A percentile compares a stretch with the other conserved stretches of the same genome.
Evolutionary conservation across 1,140 invertebrate species (phyloP).

Genomic region (Armadillidium nasatum): DNA sequence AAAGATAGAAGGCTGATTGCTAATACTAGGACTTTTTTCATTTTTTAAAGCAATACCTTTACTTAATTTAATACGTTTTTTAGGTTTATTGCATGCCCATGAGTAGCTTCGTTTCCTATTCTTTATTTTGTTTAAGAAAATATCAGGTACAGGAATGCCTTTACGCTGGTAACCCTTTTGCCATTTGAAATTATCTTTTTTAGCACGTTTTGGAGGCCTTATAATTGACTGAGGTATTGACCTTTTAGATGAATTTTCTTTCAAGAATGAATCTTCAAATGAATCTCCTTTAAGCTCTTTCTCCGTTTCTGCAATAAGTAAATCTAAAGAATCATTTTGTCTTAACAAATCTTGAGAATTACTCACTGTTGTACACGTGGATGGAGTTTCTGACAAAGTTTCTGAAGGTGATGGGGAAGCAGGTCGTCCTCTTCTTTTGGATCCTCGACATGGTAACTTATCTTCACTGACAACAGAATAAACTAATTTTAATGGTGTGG

Average conservation of each 20-base stretch:
- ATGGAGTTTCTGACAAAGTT: not conserved
- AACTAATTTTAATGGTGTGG: conserved; percentile 20
- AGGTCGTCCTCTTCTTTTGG: not conserved
- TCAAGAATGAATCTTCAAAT: not conserved
- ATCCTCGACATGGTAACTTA: not conserved
- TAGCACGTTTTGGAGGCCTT: not conserved
- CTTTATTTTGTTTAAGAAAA: not conserved
- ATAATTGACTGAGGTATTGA: too few species aligned
- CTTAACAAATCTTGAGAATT: not conserved
- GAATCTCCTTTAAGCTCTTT: conserved; percentile 14
- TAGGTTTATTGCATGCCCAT: not conserved
- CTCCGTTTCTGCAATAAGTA: not conserved
- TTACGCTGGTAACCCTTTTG: conserved; percentile 22
- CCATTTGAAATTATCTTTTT: conserved; percentile 1
- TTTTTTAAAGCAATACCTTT: not conserved
- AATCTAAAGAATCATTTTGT: not conserved
- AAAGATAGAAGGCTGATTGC: conserved; percentile 27
- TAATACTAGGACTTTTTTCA: not conserved
- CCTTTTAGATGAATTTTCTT: not conserved
- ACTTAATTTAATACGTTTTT: not conserved
- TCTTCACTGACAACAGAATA: conserved; percentile 20
- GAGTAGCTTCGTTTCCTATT: not conserved
- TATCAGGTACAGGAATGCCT: not conserved
- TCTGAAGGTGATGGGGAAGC: not conserved
- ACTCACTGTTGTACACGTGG: not conserved